phyloP scores from a whole-genome alignment of 2,113 vertebrate genomes.

The Tiliqua scincoides region DNA sequence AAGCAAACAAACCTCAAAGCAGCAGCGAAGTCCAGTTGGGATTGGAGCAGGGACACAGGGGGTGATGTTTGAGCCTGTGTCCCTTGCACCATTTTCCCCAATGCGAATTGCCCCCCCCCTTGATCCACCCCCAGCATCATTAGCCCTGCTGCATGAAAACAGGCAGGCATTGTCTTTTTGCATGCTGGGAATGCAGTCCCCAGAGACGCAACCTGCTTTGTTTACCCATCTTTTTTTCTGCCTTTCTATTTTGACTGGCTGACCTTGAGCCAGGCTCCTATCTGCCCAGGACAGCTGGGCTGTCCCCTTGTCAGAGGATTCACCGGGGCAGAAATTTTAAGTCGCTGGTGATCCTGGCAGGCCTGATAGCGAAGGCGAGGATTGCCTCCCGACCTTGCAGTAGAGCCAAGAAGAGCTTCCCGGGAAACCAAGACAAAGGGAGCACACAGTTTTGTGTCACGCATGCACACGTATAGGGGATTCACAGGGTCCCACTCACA shows the following conservation, averaged over 20 bases:
- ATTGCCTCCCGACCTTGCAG: not conserved
- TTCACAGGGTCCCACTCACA: too few species aligned
- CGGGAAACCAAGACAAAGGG: not conserved
- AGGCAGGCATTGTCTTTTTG: too few species aligned
- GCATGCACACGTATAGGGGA: not conserved
- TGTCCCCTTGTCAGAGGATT: not conserved
- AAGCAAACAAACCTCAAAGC: not conserved
- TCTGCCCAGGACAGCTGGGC: not conserved
- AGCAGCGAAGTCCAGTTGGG: not conserved
- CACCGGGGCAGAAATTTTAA: not conserved
- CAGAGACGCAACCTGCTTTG: not conserved
- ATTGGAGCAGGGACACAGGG: not conserved
- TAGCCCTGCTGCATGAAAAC: not conserved
- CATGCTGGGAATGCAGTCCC: not conserved
- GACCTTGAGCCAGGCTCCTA: not conserved
- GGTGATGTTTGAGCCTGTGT: not conserved
- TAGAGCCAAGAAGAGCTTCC: not conserved
- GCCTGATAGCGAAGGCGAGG: not conserved
- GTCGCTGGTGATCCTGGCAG: not conserved
- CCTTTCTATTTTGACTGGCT: not conserved
- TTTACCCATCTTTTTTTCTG: not conserved
- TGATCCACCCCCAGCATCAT: not conserved
- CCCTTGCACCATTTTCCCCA: not conserved
- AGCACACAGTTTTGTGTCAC: too few species aligned
- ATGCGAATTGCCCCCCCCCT: not conserved